phyloP scores from a whole-genome alignment of 2,888 invertebrate genomes.

The Pyrochroa serraticornis region DNA sequence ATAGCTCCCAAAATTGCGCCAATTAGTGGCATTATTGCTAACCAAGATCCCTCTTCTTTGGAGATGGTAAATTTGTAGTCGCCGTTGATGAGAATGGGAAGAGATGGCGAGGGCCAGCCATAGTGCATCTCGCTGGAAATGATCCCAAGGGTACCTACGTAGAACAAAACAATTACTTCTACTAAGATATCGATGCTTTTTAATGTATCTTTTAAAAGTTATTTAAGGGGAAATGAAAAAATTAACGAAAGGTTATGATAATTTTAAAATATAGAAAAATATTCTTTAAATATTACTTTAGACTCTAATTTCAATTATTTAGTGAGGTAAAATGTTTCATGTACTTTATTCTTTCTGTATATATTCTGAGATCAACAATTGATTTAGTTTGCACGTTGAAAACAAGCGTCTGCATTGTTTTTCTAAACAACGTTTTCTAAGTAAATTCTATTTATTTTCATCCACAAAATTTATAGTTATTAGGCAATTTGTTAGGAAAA shows the following conservation, averaged over 20 bases:
- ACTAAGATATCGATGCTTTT: no score
- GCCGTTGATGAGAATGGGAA: conserved; percentile 59
- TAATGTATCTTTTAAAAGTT: no score
- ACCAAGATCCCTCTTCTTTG: conserved; percentile 64
- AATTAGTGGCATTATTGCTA: conserved; percentile 69
- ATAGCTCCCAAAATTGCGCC: conserved; percentile 69
- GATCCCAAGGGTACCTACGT: conserved; percentile 49
- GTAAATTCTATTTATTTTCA: background rate
- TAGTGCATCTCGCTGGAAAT: conserved; percentile 54
- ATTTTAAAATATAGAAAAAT: no score
- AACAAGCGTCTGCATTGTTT: no score
- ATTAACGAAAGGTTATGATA: no score
- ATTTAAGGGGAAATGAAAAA: background rate
- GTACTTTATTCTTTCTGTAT: no score
- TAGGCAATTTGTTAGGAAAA: background rate
- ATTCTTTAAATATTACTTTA: no score
- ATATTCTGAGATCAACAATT: background rate
- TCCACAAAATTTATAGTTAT: background rate
- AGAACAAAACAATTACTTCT: no score
- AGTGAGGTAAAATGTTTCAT: background rate
- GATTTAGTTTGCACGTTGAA: background rate
- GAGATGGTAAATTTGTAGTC: conserved; percentile 62
- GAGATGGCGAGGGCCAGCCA: conserved; percentile 68
- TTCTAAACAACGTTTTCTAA: background rate
- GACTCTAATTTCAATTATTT: no score